Evolutionary conservation across 2,797 vertebrate species (phyloP).

Genomic region (Centroberyx gerrardi): DNA sequence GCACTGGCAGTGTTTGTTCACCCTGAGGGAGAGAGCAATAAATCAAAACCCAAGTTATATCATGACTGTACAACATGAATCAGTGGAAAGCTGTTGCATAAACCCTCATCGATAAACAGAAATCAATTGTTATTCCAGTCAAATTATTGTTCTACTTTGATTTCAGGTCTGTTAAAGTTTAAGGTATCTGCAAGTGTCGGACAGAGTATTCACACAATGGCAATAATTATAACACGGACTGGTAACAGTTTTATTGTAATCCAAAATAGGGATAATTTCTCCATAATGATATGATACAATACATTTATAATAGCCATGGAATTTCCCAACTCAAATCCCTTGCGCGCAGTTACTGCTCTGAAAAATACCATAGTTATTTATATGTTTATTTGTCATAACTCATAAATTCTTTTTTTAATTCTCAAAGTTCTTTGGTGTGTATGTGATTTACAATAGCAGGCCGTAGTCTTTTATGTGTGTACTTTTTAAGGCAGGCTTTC

Average conservation of each 20-base stretch:
- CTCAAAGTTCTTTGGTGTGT: constrained; percentile 73
- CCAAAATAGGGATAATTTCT: constrained; percentile 74
- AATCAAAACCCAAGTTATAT: constrained; percentile 49
- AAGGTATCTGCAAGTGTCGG: constrained; percentile 39
- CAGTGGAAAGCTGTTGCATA: constrained; percentile 43
- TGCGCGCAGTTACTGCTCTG: constrained; percentile 61
- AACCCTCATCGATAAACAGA: constrained; percentile 36
- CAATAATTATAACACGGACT: constrained; percentile 67
- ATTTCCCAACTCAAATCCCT: constrained; percentile 66
- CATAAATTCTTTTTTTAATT: constrained; percentile 63
- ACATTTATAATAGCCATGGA: constrained; percentile 59
- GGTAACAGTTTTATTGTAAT: constrained; percentile 68
- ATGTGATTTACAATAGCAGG: constrained; percentile 77
- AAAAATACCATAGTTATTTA: constrained; percentile 73
- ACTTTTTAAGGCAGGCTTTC: constrained; percentile 72
- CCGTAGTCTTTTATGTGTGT: constrained; percentile 69
- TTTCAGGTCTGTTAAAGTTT: constrained; percentile 33
- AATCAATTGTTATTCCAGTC: constrained; percentile 49
- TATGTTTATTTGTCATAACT: constrained; percentile 79
- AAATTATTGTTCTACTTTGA: constrained; percentile 49
- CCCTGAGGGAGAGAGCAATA: constrained; percentile 38
- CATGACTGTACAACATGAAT: background rate
- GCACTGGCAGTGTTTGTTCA: constrained; percentile 35
- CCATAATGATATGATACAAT: constrained; percentile 69
- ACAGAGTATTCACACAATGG: constrained; percentile 66